phyloP scores from a whole-genome alignment of 2,113 vertebrate species.

The Pygoscelis adeliae region DNA sequence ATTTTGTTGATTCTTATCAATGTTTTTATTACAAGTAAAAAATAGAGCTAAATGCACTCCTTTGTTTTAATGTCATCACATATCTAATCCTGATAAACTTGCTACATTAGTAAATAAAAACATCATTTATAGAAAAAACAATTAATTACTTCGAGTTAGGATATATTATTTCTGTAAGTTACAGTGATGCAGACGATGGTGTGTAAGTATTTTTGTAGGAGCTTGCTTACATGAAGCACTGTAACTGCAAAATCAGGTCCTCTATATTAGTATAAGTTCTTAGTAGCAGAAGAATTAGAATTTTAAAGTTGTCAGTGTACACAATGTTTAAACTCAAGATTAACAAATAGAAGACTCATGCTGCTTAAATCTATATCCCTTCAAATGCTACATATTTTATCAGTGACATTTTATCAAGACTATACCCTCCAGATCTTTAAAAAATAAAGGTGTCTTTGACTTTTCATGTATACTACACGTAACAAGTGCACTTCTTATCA shows the following conservation, averaged over 20 bases:
- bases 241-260: neutral
- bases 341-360: neutral
- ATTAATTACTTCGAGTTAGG: neutral
- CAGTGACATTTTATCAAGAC: neutral
- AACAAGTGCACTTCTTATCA: neutral
- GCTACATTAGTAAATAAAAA: neutral
- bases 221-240: neutral
- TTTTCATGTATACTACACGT: neutral
- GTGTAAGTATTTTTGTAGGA: neutral
- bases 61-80: neutral
- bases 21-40: neutral
- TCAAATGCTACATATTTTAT: neutral
- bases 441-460: neutral
- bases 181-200: neutral
- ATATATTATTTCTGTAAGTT: neutral
- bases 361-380: neutral
- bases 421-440: neutral
- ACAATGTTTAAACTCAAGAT: neutral
- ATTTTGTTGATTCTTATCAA: neutral
- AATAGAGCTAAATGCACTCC: neutral
- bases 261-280: neutral
- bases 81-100: neutral
- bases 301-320: neutral
- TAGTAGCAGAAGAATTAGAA: neutral
- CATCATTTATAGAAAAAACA: neutral